phyloP scores from a whole-genome alignment of 1,140 invertebrate genomes.

The Polypedilum vanderplanki region DNA sequence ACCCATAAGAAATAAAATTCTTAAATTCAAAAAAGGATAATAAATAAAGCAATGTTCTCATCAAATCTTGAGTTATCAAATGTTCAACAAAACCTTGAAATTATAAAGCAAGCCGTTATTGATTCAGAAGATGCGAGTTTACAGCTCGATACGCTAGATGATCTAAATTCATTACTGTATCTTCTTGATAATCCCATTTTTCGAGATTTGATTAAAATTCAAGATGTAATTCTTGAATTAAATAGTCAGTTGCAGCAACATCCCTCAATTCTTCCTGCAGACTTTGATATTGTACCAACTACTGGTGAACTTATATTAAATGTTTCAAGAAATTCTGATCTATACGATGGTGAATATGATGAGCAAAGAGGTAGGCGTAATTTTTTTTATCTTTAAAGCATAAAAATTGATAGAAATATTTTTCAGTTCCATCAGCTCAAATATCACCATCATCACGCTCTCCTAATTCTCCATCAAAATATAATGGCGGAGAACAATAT shows the following conservation, averaged over 20 bases:
- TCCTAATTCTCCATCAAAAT: slow-evolving; percentile 41
- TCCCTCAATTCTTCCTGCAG: slow-evolving; percentile 82
- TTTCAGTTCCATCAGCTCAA: slow-evolving; percentile 49
- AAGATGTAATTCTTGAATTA: slow-evolving; percentile 74
- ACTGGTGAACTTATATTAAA: slow-evolving; percentile 56
- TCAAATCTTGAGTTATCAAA: slow-evolving; percentile 54
- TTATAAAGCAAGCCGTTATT: slow-evolving; percentile 67
- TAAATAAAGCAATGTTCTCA: neutral
- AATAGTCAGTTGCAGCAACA: slow-evolving; percentile 76
- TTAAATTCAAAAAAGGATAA: no score
- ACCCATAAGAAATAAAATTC: neutral
- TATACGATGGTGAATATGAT: slow-evolving; percentile 48
- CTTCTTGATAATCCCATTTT: slow-evolving; percentile 89
- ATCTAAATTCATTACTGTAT: slow-evolving; percentile 77
- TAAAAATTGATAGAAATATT: no score
- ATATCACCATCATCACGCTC: slow-evolving; percentile 52
- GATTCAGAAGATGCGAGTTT: slow-evolving; percentile 64
- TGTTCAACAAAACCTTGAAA: slow-evolving; percentile 69
- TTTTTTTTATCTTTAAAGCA: neutral
- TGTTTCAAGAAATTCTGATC: slow-evolving; percentile 46
- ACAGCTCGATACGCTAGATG: slow-evolving; percentile 69
- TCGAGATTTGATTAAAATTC: slow-evolving; percentile 82
- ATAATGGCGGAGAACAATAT: slow-evolving; percentile 27
- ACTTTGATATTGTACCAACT: slow-evolving; percentile 71
- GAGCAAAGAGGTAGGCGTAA: slow-evolving; percentile 45